Evolutionary conservation across 2,888 invertebrate species (phyloP).

Genomic region (Perithous albicinctus): DNA sequence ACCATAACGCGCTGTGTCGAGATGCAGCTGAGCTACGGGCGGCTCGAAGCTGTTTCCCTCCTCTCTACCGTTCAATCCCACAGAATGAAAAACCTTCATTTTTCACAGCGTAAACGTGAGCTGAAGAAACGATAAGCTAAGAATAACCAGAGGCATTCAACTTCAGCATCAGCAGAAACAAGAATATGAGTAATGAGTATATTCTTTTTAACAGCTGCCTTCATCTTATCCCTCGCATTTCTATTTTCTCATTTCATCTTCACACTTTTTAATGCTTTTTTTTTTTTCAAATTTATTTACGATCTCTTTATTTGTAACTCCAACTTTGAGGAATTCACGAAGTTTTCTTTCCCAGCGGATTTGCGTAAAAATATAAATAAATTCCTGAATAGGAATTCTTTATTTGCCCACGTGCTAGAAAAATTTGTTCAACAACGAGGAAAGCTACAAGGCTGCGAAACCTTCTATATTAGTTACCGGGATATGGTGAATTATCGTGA

Average conservation of each 20-base stretch:
- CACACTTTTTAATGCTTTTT: neutral
- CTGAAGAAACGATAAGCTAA: conserved; percentile 58
- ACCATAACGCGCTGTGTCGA: conserved; percentile 58
- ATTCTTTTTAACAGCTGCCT: neutral
- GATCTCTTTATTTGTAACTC: too few species aligned
- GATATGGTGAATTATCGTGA: neutral
- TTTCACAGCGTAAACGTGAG: conserved; percentile 34
- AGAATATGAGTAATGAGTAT: neutral
- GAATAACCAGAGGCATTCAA: conserved; percentile 20
- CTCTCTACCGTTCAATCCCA: conserved; percentile 53
- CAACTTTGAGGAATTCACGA: too few species aligned
- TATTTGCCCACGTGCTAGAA: neutral
- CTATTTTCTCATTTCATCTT: neutral
- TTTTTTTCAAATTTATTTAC: too few species aligned
- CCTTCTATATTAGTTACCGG: neutral
- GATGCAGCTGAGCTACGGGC: conserved; percentile 35
- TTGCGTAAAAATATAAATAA: neutral
- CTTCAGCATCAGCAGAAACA: neutral
- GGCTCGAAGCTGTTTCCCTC: conserved; percentile 9
- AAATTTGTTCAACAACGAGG: neutral
- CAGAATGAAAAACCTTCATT: conserved; percentile 59
- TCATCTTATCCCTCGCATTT: neutral
- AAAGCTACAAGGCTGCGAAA: neutral
- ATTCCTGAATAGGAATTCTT: neutral
- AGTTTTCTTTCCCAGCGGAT: neutral